Conservation (phyloP, 2,113 vertebrate genomes). For the Catharus minimus region DNA sequence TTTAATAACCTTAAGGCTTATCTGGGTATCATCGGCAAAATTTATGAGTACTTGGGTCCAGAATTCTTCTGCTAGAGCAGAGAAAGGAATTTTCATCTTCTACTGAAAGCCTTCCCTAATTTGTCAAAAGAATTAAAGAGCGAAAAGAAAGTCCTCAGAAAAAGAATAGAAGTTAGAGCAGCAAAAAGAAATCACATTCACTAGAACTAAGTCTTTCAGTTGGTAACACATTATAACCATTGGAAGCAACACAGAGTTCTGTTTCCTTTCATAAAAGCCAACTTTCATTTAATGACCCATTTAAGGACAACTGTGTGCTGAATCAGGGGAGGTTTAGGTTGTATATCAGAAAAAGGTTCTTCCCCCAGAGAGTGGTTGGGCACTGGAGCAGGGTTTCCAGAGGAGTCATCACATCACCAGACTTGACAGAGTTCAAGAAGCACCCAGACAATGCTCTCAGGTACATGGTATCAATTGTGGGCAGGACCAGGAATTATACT, state of each 20-base stretch:
- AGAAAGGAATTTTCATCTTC: not conserved
- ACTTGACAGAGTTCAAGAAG: not conserved
- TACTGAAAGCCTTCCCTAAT: not conserved
- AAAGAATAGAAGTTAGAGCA: not conserved
- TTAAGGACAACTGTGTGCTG: not conserved
- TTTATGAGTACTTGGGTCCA: not conserved
- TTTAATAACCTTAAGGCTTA: not conserved
- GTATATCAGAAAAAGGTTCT: not conserved
- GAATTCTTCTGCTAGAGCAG: not conserved
- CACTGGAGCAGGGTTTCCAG: not conserved
- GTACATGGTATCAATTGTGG: rapidly evolving
- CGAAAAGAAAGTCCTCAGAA: not conserved
- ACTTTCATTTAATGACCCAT: not conserved
- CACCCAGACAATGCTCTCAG: not conserved
- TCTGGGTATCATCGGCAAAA: not conserved
- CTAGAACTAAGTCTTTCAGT: not conserved
- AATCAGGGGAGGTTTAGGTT: not conserved
- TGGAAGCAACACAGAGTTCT: not conserved
- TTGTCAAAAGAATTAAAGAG: not conserved
- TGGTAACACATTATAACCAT: not conserved
- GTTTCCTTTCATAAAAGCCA: not conserved
- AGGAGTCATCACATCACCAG: not conserved
- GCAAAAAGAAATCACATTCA: not conserved
- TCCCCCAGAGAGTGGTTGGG: not conserved
- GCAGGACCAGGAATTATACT: not conserved